Evolutionary conservation across 2,797 vertebrate genomes (phyloP).

Genomic region (Euphonia xanthogaster): DNA sequence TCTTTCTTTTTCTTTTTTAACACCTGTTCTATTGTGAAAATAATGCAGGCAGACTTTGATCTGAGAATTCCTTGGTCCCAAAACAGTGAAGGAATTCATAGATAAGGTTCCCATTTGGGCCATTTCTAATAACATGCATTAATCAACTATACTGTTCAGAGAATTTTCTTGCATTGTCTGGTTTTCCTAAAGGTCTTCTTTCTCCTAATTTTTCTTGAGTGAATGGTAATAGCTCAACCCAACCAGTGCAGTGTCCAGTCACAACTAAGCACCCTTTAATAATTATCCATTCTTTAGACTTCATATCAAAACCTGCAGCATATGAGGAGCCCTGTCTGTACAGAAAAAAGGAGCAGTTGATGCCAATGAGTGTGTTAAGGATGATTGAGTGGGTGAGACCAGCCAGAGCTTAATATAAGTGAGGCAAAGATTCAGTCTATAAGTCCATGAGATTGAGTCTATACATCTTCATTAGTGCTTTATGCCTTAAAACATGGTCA

Average conservation of each 20-base stretch:
- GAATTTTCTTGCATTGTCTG: not conserved
- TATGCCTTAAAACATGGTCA: constrained; percentile 69
- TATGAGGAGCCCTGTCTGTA: constrained; percentile 9
- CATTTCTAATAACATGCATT: constrained; percentile 8
- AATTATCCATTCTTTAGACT: constrained; percentile 27
- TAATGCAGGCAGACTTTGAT: not conserved
- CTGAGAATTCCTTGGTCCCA: constrained; percentile 4
- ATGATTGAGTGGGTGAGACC: constrained; percentile 70
- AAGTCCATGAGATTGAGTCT: constrained; percentile 71
- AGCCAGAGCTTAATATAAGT: constrained; percentile 67
- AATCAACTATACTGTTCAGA: not conserved
- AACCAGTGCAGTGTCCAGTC: not conserved
- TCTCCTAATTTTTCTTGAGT: not conserved
- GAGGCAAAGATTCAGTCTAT: constrained; percentile 63
- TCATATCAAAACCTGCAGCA: constrained; percentile 32
- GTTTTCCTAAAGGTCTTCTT: not conserved
- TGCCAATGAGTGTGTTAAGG: constrained; percentile 61
- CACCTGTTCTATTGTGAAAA: not conserved
- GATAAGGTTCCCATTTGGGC: not conserved
- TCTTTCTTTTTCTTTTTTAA: not conserved
- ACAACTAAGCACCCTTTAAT: not conserved
- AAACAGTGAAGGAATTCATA: constrained; percentile 1
- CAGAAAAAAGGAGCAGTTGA: constrained; percentile 49
- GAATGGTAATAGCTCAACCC: not conserved
- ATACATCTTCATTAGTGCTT: constrained; percentile 76